Conservation (phyloP, 1,140 invertebrate species). For the Drosophila novamexicana region DNA sequence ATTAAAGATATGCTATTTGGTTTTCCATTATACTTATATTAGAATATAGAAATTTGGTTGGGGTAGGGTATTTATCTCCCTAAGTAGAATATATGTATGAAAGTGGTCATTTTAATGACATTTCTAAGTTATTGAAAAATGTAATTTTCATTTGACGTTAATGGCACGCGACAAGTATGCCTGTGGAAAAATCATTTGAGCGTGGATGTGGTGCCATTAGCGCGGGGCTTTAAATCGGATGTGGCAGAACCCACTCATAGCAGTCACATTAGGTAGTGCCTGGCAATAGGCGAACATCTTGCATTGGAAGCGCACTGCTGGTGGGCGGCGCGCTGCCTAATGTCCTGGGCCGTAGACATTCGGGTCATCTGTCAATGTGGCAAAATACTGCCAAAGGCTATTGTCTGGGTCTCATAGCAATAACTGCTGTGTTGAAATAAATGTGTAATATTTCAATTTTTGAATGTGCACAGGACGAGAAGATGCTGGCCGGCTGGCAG, state of each 20-base stretch:
- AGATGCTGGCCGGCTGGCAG: conserved; percentile 16
- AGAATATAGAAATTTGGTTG: no score
- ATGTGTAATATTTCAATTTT: conserved; percentile 83
- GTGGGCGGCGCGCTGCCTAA: conserved; percentile 30
- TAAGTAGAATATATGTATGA: no score
- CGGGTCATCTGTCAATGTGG: conserved; percentile 61
- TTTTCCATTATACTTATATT: no score
- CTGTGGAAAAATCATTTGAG: not conserved
- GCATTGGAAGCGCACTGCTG: not conserved
- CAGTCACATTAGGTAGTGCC: conserved; percentile 58
- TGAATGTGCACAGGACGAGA: conserved; percentile 29
- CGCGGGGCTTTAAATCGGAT: conserved; percentile 48
- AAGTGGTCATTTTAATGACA: not conserved
- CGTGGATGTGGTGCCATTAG: conserved; percentile 48
- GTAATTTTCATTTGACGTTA: not conserved
- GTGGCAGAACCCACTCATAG: conserved; percentile 56
- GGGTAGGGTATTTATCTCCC: no score
- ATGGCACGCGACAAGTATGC: conserved; percentile 3
- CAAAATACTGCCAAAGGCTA: conserved; percentile 48
- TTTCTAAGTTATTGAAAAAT: conserved; percentile 19
- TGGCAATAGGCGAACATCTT: conserved; percentile 21
- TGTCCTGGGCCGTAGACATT: conserved; percentile 44
- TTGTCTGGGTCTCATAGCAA: conserved; percentile 65
- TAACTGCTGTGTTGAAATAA: conserved; percentile 61
- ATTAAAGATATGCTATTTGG: no score